phyloP scores from a whole-genome alignment of 1,140 invertebrate species.

The Heliconius hewitsoni region DNA sequence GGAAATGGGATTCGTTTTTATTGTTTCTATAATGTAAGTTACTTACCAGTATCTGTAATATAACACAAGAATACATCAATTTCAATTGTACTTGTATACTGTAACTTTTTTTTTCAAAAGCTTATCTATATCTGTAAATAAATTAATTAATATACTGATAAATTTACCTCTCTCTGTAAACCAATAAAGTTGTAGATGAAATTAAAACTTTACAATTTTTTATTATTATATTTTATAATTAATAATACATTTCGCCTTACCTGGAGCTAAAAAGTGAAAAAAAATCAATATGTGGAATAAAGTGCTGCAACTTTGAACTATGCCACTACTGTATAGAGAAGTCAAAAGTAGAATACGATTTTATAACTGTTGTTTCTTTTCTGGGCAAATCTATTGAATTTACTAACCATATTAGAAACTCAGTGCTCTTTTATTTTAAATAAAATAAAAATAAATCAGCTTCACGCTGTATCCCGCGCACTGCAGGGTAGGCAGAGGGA shows the following conservation, averaged over 20 bases:
- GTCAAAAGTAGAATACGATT: too few relatives aligned
- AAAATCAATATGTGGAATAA: not conserved
- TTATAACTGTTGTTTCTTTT: too few relatives aligned
- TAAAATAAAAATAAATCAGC: too few relatives aligned
- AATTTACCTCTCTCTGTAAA: not conserved
- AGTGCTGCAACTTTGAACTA: not conserved
- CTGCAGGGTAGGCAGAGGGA: too few relatives aligned
- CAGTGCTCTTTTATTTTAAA: too few relatives aligned
- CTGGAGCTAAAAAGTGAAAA: constrained; percentile 26
- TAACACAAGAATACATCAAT: not conserved
- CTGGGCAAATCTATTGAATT: too few relatives aligned
- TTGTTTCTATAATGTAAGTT: not conserved
- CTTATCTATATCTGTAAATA: not conserved
- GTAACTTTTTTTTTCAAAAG: not conserved
- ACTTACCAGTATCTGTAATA: constrained; percentile 14
- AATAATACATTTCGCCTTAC: not conserved
- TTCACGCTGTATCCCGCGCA: too few relatives aligned
- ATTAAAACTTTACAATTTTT: not conserved
- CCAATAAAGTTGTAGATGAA: not conserved
- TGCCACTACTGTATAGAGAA: too few relatives aligned
- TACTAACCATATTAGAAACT: too few relatives aligned
- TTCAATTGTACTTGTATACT: not conserved
- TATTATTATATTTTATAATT: not conserved
- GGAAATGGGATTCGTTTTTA: not conserved
- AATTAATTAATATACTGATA: not conserved